phyloP scores from a whole-genome alignment of 2,888 invertebrate species.

The Melanostoma mellinum region DNA sequence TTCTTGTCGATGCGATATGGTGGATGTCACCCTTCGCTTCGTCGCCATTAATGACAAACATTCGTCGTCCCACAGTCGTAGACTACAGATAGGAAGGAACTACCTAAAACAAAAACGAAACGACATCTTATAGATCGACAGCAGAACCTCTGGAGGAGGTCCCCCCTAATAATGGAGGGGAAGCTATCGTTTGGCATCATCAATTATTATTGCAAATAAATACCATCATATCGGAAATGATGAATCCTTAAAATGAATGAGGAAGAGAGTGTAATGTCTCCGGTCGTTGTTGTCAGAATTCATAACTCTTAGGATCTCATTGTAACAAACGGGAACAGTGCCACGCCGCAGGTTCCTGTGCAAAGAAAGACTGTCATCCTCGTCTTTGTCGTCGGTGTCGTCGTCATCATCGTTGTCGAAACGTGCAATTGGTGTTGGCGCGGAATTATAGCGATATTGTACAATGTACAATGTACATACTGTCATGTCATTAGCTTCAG shows the following conservation, averaged over 20 bases:
- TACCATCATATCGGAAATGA: constrained; percentile 72
- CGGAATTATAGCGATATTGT: constrained; percentile 18
- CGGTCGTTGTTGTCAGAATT: constrained; percentile 69
- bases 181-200: constrained; percentile 70
- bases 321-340: constrained; percentile 18
- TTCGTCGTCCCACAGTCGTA: constrained; percentile 32
- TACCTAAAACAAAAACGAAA: constrained; percentile 67
- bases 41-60: constrained; percentile 64
- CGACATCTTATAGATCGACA: constrained; percentile 42
- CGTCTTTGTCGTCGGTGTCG: not conserved
- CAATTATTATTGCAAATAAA: constrained; percentile 73
- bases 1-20: constrained; percentile 21
- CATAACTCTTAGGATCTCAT: constrained; percentile 60
- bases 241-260: constrained; percentile 72
- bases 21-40: constrained; percentile 59
- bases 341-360: constrained; percentile 1
- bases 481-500: constrained; percentile 51
- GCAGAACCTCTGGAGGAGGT: not conserved
- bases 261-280: constrained; percentile 66
- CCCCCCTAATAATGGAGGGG: constrained; percentile 2
- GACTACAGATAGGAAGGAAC: constrained; percentile 53
- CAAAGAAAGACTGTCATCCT: not conserved
- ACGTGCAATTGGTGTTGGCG: constrained; percentile 23
- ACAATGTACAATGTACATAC: not conserved
- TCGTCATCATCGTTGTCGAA: not conserved